Percentiles rank a stretch among this genome's conserved stretches.
phyloP scores from a whole-genome alignment of 2,113 vertebrate genomes.

The Ailurus styani region DNA sequence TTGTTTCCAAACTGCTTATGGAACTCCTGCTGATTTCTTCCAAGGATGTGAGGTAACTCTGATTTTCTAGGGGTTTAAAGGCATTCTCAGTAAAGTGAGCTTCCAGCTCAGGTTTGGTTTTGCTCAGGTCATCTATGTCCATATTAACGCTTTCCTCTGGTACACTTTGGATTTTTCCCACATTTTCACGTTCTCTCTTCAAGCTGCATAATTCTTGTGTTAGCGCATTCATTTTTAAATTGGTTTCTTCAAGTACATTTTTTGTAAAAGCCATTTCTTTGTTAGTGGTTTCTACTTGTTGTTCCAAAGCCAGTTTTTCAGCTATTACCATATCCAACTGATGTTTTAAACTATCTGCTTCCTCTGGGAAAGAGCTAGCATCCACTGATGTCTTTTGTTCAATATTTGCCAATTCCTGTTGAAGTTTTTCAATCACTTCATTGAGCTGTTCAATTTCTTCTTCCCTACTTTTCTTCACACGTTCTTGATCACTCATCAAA shows the following conservation, averaged over 20 bases:
- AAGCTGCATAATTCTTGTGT: conserved; percentile 82
- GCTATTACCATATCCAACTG: conserved; percentile 70
- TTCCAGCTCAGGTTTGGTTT: conserved; percentile 65
- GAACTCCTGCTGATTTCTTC: conserved; percentile 80
- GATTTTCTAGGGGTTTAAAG: conserved; percentile 76
- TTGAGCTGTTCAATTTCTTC: conserved; percentile 93
- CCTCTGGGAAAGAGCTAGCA: conserved; percentile 80
- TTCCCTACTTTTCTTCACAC: conserved; percentile 85
- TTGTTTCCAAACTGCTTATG: conserved; percentile 75
- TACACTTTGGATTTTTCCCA: not conserved
- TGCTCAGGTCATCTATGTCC: not conserved
- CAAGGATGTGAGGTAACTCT: conserved; percentile 78
- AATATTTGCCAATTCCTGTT: conserved; percentile 90
- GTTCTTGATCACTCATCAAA: conserved; percentile 90
- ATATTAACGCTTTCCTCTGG: not conserved
- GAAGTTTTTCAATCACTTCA: conserved; percentile 94
- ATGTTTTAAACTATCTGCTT: conserved; percentile 78
- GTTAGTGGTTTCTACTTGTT: conserved; percentile 75
- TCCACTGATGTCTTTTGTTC: conserved; percentile 81
- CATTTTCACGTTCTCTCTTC: conserved; percentile 75
- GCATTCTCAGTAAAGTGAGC: conserved; percentile 39
- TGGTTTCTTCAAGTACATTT: conserved; percentile 84
- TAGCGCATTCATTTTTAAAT: conserved; percentile 82
- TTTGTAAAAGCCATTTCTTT: conserved; percentile 65
- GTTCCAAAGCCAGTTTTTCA: conserved; percentile 79